Evolutionary conservation across 2,888 invertebrate species (phyloP), one percentile per base, ranked within the genome.

Genomic region (Acrobasis consociella): DNA sequence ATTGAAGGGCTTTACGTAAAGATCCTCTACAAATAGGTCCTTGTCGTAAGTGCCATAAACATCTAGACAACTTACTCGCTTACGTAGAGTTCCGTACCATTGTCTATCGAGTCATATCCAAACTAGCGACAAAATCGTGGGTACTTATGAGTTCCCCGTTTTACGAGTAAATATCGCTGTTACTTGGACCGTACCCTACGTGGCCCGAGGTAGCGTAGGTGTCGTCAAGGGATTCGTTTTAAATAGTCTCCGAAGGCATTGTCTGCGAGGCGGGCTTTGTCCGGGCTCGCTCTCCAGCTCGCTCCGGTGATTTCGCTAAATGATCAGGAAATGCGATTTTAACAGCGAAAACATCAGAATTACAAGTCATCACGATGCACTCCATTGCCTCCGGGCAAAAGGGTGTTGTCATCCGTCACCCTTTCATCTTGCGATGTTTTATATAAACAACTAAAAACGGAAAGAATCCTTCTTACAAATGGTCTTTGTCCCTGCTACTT

Each of bases 301-400:
- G 91, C 91, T 78, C 74, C 87, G 76, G 73, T 85, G 83, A 73
- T 78, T 86, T 67, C 72, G 78, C 79, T 87, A 82, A 91, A 91
- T 90, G 85, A 76, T 85, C 86, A 91, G 91, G 91, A 92, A 92
- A 92, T 91, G 84, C 87, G 92, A 91, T 91, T 91, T 91, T 86
- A 91, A 91, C 84, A 88, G 85, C 82, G 86, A 85, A 91, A 91
- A 92, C 89, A 91, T 89, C 81, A 75, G 82, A 90, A 88, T 89
- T 89, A 91, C 90, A 87, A 89, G 89, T 90, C 89, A 91, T 91
- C 83, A 79, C 70, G 79, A 80, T 82, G 70, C 85, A 90, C 86
- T 85, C 80, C 85, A 80, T 73, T 91, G 91, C 91, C 90, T 91
- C 71, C 73, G 78, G 88, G 83, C 83, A 85, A 91, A 91, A 86